Base-by-base conservation (phyloP, 2,888 invertebrate genomes). In the Drosophila monieri region DNA sequence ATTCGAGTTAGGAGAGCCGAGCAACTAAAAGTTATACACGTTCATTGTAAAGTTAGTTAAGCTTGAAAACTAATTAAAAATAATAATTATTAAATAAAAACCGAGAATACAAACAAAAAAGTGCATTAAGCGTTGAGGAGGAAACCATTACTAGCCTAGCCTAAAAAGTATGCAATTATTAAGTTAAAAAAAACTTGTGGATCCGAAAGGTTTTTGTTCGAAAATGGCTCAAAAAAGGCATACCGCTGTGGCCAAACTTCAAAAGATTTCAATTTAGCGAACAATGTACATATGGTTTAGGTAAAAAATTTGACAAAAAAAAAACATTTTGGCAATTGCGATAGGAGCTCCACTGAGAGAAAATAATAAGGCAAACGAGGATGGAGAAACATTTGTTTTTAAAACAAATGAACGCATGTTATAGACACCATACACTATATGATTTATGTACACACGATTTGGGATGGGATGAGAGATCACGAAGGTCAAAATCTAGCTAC, bases 131-230 rank as follows among this genome's bases (percentile, higher is more conserved):
- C 85, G 77, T 67, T 57, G 53, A 62, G 47, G 44, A 54, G 56
- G 58, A 76, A 85, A 47, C 47, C 55, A 67, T 67, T 80, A 87
- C 88, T 86, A 88, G 88, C 69, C 73, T 69, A 73, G 70, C 88
- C 81, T 81, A 27, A 88, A 81, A 81, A 85, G 88, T 81, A 84
- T 84, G 87, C 81, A 83, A 83, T 83, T 83, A 81, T 75, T 81
- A 81, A 81, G 85, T 84, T 88, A 88, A 37, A 37, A 41, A 41
- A 3, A n/a, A 3, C 6, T 4, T 39, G 6, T 15, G 15, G 8
- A 39, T 39, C 15, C 15, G 18, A 5, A 3, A 5, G 9, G 3
- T 18, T 41, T 15, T 18, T 41, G 14, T 41, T 41, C 39, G 39
- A 41, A 41, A 41, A 41, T 15, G 39, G 39, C 39, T 41, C 39